Evolutionary conservation across 2,797 vertebrate species (phyloP).

Genomic region (Girardinus metallicus): DNA sequence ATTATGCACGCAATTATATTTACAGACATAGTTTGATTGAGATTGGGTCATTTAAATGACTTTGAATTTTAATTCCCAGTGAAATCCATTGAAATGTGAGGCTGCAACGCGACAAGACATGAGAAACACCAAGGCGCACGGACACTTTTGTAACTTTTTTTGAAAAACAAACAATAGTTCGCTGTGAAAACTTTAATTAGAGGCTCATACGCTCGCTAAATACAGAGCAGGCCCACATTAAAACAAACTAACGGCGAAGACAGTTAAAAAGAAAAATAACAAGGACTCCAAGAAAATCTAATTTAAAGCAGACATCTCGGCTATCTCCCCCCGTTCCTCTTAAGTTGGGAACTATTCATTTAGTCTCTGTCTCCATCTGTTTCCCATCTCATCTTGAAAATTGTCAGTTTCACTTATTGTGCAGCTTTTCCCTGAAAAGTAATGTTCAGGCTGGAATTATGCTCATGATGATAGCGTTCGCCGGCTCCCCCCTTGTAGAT

Average conservation of each 20-base stretch:
- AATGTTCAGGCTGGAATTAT: constrained; percentile 71
- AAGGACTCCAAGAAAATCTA: constrained; percentile 54
- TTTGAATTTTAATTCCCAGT: not conserved
- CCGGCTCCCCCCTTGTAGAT: constrained; percentile 62
- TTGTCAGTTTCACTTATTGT: constrained; percentile 75
- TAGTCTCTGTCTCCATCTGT: constrained; percentile 68
- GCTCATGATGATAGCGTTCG: constrained; percentile 69
- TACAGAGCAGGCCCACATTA: constrained; percentile 23
- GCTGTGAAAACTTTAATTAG: constrained; percentile 44
- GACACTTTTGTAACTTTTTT: constrained; percentile 2
- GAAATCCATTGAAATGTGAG: not conserved
- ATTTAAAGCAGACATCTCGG: constrained; percentile 68
- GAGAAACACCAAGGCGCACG: not conserved
- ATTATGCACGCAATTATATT: no score
- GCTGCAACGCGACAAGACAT: not conserved
- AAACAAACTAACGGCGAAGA: constrained; percentile 58
- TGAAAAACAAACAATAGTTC: constrained; percentile 45
- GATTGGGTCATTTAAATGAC: not conserved
- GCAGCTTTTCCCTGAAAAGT: constrained; percentile 69
- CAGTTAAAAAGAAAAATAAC: constrained; percentile 42
- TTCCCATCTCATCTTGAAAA: constrained; percentile 66
- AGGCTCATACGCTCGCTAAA: constrained; percentile 28
- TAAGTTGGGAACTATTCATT: constrained; percentile 64
- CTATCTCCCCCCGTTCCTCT: constrained; percentile 50
- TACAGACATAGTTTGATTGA: not conserved